Base-by-base conservation (phyloP, 2,888 invertebrate genomes). In the Apantesis nais region DNA sequence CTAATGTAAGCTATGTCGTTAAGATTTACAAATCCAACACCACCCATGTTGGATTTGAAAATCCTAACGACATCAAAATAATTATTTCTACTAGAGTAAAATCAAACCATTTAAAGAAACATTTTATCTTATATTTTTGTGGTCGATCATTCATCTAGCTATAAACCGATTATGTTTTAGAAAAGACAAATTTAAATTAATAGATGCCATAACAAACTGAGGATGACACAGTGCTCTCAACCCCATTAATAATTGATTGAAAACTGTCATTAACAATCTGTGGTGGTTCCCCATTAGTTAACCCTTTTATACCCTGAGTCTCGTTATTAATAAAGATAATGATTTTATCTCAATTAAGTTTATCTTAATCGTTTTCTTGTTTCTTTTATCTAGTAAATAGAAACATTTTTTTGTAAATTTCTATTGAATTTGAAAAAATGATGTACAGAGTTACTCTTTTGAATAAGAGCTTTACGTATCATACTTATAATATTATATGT, bases 191-290 rank as follows among this genome's bases (percentile, higher is more conserved):
- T 29, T 58, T 8, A 34, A 66, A 55, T 66, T 55, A 37, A 66
- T 55, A 25, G 37, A 25, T 39, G 29, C 29, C 65, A 9, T 37
- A 9, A 66, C 37, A 39, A 66, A 37, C 66, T 66, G 66, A n/a
- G 22, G 31, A 31, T 67, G 67, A 67, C 60, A 60, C n/a, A 31
- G 14, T 41, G 67, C 39, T 39, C n/a, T 37, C 34, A 34, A 25
- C 48, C 34, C 14, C 7, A 31, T 34, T 48, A 48, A 34, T 48
- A 60, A 67, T 62, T 67, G 67, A 67, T 67, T 44, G 29, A 62
- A 48, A 60, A 44, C 44, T 67, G 62, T 48, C 67, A 61, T 44
- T 48, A 48, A 44, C 62, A 62, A 48, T 37, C 48, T 62, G 67
- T 31, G 25, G 52, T 14, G 16, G 25, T 55, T 62, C 29, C 22